Percentiles rank a stretch among this genome's conserved stretches.
phyloP scores from a whole-genome alignment of 2,888 invertebrate species.

The Candidula unifasciata region DNA sequence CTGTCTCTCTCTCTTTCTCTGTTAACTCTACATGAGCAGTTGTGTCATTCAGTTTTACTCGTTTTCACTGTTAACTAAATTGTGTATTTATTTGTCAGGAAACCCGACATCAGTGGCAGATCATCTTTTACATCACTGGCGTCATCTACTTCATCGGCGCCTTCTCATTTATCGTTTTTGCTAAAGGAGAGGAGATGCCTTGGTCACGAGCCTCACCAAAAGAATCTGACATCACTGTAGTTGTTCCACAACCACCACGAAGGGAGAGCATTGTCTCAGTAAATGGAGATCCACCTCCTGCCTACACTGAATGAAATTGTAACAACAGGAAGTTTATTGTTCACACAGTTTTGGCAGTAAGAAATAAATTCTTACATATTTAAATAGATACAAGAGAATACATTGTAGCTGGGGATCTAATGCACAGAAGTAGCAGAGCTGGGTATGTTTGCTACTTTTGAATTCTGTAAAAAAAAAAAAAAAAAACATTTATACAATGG shows the following conservation, averaged over 20 bases:
- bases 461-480: too few species aligned
- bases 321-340: not conserved
- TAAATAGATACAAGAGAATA: too few species aligned
- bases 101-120: conserved; percentile 56
- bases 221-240: not conserved
- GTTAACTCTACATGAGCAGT: too few species aligned
- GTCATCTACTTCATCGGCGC: conserved; percentile 54
- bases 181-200: conserved; percentile 54
- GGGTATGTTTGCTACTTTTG: too few species aligned
- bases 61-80: too few species aligned
- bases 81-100: conserved; percentile 44
- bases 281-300: conserved; percentile 34
- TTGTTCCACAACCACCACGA: not conserved
- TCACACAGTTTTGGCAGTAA: not conserved
- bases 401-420: too few species aligned
- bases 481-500: too few species aligned
- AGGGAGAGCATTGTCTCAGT: not conserved
- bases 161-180: conserved; percentile 46
- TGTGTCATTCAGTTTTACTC: too few species aligned
- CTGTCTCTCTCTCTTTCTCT: too few species aligned
- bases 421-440: too few species aligned
- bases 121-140: conserved; percentile 57
- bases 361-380: not conserved
- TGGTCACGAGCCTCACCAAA: conserved; percentile 47
- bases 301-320: not conserved